phyloP scores from a whole-genome alignment of 2,797 vertebrate genomes.

The Phrynocephalus vlangalii region DNA sequence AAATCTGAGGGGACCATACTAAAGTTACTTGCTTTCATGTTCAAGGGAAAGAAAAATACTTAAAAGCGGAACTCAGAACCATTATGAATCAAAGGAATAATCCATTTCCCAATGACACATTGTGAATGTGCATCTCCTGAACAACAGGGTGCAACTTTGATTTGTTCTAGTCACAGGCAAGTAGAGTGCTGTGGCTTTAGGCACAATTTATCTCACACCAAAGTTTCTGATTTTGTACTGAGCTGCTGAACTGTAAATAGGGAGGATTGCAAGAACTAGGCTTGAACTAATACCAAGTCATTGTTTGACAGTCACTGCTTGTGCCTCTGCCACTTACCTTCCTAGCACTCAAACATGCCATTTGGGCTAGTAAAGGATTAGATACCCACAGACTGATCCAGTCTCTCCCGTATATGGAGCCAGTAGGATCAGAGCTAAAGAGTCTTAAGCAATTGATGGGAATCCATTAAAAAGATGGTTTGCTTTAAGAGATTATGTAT shows the following conservation, averaged over 20 bases:
- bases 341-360: not conserved
- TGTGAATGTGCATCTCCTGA: constrained; percentile 27
- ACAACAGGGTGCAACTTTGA: constrained; percentile 34
- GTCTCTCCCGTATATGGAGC: not conserved
- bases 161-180: not conserved
- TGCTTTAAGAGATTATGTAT: not conserved
- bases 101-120: constrained; percentile 41
- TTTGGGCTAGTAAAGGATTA: not conserved
- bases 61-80: constrained; percentile 53
- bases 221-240: constrained; percentile 1
- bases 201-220: not conserved
- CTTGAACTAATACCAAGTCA: not conserved
- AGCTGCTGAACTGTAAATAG: not conserved
- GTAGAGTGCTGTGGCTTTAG: not conserved
- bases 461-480: constrained; percentile 1
- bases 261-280: not conserved
- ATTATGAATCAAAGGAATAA: constrained; percentile 39
- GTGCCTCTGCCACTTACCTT: not conserved
- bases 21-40: constrained; percentile 51
- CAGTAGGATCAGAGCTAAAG: not conserved
- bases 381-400: not conserved
- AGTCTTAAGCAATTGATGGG: constrained; percentile 20
- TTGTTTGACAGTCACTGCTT: not conserved
- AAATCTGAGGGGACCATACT: constrained; percentile 29
- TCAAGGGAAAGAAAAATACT: constrained; percentile 36